Conservation (phyloP, 2,888 invertebrate species). For the Vandiemenella viatica region DNA sequence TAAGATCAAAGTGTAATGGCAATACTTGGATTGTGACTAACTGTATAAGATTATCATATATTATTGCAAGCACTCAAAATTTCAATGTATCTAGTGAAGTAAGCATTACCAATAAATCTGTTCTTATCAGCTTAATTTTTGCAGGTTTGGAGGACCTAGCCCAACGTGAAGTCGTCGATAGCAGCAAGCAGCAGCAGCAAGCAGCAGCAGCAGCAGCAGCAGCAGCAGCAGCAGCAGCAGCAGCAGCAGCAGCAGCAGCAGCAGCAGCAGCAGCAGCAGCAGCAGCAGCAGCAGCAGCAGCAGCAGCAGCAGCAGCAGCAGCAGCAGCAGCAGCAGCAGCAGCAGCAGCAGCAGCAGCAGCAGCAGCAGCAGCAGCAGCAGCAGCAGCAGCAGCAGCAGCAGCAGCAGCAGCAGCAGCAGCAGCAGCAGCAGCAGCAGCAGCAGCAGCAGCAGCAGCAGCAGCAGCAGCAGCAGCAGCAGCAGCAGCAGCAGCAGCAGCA, state of each 20-base stretch:
- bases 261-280: background rate
- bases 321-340: background rate
- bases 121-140: too few species aligned
- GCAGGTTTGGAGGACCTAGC: too few species aligned
- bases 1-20: too few species aligned
- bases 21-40: too few species aligned
- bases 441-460: background rate
- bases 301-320: background rate
- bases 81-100: too few species aligned
- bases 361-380: conserved; percentile 1
- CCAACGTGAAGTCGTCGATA: too few species aligned
- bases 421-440: background rate
- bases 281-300: background rate
- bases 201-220: too few species aligned
- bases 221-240: background rate
- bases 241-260: conserved; percentile 1
- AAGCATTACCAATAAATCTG: too few species aligned
- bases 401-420: background rate
- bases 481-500: background rate
- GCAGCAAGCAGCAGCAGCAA: too few species aligned
- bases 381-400: background rate
- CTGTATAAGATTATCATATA: too few species aligned
- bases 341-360: background rate
- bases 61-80: too few species aligned
- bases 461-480: background rate